Evolutionary conservation across 2,797 vertebrate genomes (phyloP).

Genomic region (Spea hammondii): DNA sequence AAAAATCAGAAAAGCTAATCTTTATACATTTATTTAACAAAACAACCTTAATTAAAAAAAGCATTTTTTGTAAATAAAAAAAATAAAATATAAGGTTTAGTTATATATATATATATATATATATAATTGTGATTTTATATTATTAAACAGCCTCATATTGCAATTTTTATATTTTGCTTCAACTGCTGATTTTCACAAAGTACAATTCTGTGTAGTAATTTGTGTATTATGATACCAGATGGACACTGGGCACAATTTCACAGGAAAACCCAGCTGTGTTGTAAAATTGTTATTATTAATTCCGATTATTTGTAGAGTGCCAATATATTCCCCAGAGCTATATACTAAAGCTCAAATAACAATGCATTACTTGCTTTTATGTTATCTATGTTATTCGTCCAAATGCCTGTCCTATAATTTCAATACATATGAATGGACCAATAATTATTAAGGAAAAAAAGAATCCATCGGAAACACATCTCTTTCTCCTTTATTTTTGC

Average conservation of each 20-base stretch:
- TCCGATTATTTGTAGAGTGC: slow-evolving; percentile 1
- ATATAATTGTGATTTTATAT: too few relatives aligned
- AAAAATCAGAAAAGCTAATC: slow-evolving; percentile 28
- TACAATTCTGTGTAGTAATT: not conserved
- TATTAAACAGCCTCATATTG: too few relatives aligned
- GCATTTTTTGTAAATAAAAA: too few relatives aligned
- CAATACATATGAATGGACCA: not conserved
- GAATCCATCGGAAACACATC: not conserved
- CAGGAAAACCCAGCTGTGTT: slow-evolving; percentile 10
- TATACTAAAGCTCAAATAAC: not conserved
- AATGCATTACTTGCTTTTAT: slow-evolving; percentile 1
- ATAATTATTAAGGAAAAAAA: not conserved
- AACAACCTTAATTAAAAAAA: too few relatives aligned
- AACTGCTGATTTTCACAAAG: not conserved
- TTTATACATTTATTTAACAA: too few relatives aligned
- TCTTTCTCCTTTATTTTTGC: not conserved
- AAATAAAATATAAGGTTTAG: too few relatives aligned
- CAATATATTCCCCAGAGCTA: not conserved
- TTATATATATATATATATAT: too few relatives aligned
- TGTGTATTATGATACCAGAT: not conserved
- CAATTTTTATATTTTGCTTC: not conserved
- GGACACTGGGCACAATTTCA: slow-evolving; percentile 1
- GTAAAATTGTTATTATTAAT: not conserved
- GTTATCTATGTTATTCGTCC: not conserved
- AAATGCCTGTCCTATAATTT: not conserved